Evolutionary conservation across 2,888 invertebrate genomes (phyloP), one percentile per base, ranked within the genome.

Genomic region (Ormyrus rosae): DNA sequence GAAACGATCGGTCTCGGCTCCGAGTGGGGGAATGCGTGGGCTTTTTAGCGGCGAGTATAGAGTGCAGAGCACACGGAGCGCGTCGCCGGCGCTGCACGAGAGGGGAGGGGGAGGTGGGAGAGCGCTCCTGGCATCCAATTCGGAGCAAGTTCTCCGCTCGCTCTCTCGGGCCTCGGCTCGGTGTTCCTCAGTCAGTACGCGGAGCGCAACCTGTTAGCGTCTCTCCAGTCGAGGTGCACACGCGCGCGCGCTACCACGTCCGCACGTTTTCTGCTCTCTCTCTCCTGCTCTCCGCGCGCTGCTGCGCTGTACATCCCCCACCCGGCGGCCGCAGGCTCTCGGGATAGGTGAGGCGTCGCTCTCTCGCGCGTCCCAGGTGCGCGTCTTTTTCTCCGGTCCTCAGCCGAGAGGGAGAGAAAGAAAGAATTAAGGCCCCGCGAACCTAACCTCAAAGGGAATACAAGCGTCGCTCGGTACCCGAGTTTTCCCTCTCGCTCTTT

Each of bases 181-280:
- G 75, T 61, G 75, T 61, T 56, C 34, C 61, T 86, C 88, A 89
- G 89, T 89, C 84, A 84, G 84, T 73, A 69, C 84, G 86, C 86
- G 89, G 84, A 87, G 87, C 86, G 89, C 88, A 86, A 86, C 84
- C 84, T 83, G 86, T 86, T 83, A 82, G 81, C 83, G 81, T 86
- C 83, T 86, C 83, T 85, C 63, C 11, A 53, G 70, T 56, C 34
- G 34, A 34, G 55, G 65, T 48, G 50, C 45, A 50, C 55, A 61
- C 51, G 50, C 64, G 79, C 34, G 79, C 34, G 34, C 48, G 48
- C 51, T 48, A 9, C 13, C 58, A 10, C 45, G 53, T 34, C 53
- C n/a, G 34, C 58, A 10, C 45, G 53, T 34, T 63, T 34, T 61
- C 11, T 34, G 72, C 78, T 53, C 63, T 13, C 64, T 19, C 58